Evolutionary conservation across 2,888 invertebrate genomes (phyloP), one percentile per base, ranked within the genome.

Genomic region (Lasioglossum morio): DNA sequence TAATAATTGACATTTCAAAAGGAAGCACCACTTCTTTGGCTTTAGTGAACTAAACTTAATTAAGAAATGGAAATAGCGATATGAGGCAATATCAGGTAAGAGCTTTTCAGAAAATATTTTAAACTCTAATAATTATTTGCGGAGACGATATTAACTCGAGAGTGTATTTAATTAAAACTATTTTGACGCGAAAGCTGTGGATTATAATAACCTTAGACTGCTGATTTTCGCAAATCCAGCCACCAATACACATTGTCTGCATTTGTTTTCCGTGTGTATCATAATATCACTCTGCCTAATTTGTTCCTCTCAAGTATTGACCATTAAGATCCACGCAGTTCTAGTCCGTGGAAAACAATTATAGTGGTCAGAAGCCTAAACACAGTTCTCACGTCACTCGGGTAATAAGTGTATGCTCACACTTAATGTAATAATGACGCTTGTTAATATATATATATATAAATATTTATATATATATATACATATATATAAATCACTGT

Each of bases 231-330:
- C 91, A 92, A 92, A 94, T 94, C 94, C 93, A 96, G 96, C 96
- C 96, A 96, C 96, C 96, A 96, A 95, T 96, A 96, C 96, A 96
- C 96, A 96, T 96, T 96, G 96, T 96, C 96, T 96, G 96, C 96
- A 96, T 96, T 95, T 95, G 85, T 92, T 92, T 88, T 92, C 90
- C 90, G 89, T 91, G 88, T 90, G 88, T 91, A 88, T 86, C 84
- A 87, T 82, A 86, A 91, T 86, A 90, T 88, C 84, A 87, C 85
- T 90, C 85, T 90, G 88, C 88, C 89, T 91, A 85, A 91, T 90
- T 88, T 82, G 76, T 87, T 81, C 81, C 80, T 88, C 78, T 83
- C 85, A 77, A 84, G 73, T 86, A 88, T 86, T 77, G 77, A 85
- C 77, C 76, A 79, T 84, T 72, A 88, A 82, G 80, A 63, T 90